These are phyloP conservation scores for Clamator glandarius DNA, from an alignment of 2,797 vertebrate genomes.

Conservation along the genomic window DNA sequence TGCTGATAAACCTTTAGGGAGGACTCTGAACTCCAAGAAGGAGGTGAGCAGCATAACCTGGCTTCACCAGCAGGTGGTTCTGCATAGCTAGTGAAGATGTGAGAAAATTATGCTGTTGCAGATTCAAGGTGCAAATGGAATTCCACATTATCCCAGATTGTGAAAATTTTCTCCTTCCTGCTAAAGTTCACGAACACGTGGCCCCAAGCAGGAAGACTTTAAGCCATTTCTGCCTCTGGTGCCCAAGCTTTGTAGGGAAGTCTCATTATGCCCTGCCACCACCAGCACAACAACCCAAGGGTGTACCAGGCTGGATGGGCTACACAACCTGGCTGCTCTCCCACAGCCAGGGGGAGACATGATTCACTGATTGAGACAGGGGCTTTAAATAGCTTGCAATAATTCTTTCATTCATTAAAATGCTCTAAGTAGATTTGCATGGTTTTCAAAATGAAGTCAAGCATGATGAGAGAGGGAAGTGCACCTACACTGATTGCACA, in stretches of 20 bases:
- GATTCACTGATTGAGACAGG: neutral
- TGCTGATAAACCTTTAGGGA: neutral
- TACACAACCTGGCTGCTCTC: neutral
- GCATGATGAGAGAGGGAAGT: neutral
- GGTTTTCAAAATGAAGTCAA: neutral
- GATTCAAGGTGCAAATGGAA: neutral
- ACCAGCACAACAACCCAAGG: too few species aligned
- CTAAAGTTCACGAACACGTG: accelerated
- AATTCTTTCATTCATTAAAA: constrained; percentile 22
- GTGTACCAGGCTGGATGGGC: neutral
- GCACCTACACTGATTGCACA: neutral
- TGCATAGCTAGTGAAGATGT: neutral
- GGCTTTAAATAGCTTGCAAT: neutral
- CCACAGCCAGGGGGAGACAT: neutral
- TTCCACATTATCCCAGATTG: neutral
- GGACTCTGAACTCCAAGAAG: neutral
- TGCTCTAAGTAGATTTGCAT: neutral
- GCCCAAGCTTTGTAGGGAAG: too few species aligned
- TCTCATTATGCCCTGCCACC: too few species aligned
- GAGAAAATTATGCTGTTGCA: neutral
- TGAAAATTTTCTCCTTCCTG: neutral
- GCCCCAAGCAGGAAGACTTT: neutral
- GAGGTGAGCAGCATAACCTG: neutral
- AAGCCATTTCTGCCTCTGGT: neutral
- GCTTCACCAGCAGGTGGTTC: neutral